Evolutionary conservation across 2,797 vertebrate species (phyloP), one percentile per base, ranked within the genome.

Genomic region (Myotis planiceps): DNA sequence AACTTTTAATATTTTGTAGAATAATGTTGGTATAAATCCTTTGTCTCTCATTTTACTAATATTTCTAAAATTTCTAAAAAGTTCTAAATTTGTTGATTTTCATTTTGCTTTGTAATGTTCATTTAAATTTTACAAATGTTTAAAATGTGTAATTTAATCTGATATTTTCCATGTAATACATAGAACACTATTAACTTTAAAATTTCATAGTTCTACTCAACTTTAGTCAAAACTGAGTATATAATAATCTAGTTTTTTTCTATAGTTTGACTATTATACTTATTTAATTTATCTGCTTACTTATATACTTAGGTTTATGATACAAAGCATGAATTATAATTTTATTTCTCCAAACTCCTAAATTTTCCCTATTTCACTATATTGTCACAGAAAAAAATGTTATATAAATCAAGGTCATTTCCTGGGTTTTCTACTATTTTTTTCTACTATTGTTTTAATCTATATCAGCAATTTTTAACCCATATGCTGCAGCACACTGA

Each of bases 1-100:
- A 94, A 78, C 2, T 96, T 84, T 78, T 39, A 89, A 82, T 21
- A 89, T 63, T 88, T 85, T 92, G 9, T 53, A 88, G 16, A 19
- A 47, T 37, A 81, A 88, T 6, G 0, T 58, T 86, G 9, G 60
- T 81, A 2, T 25, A 51, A 86, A 65, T 34, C 9, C 29, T 89
- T 91, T 96, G 9, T 55, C 68, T 51, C 15, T 94, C 37, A 23
- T 87, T 90, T 76, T 71, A 68, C 51, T 90, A 89, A 72, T 29
- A 78, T 68, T 72, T 63, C 19, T 45, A 87, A 69, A 49, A 83
- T 25, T 82, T 6, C 34, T 55, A 79, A 15, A 55, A 42, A 42
- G 69, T 66, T n/a, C 13, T 66, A 21, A 81, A 63, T 63, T 42
- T 80, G 16, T 63, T 80, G 10, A 84, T 79, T 90, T 95, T 15